A percentile compares a stretch with the other conserved stretches of the same genome.
Conservation (phyloP, 1,140 invertebrate genomes). For the Drosophila nasuta region DNA sequence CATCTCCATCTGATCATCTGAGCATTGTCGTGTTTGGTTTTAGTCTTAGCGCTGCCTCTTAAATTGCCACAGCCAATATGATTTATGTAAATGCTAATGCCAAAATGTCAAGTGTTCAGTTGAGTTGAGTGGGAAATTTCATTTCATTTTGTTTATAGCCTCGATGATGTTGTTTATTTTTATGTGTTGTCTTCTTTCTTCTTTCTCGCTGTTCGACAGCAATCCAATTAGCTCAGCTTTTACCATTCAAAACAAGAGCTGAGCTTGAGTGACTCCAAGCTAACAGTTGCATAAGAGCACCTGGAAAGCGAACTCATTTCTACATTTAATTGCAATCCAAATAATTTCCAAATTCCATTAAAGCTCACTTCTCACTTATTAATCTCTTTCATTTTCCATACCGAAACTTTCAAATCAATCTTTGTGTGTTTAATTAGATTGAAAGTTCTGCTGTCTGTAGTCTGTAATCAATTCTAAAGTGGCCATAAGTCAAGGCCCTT, state of each 20-base stretch:
- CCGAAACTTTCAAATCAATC: too few relatives aligned
- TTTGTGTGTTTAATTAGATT: not conserved
- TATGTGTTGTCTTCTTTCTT: slow-evolving; percentile 6
- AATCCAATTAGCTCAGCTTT: slow-evolving; percentile 20
- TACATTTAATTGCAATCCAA: not conserved
- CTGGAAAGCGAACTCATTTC: not conserved
- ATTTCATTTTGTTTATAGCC: slow-evolving; percentile 33
- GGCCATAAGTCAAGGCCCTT: slow-evolving; percentile 43
- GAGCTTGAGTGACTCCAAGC: not conserved
- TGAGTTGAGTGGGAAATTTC: slow-evolving; percentile 47
- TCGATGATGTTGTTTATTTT: slow-evolving; percentile 17
- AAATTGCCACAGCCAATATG: slow-evolving; percentile 68
- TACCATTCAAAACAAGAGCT: slow-evolving; percentile 6
- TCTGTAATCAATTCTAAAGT: slow-evolving; percentile 47
- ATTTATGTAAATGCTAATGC: slow-evolving; percentile 79
- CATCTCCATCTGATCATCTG: slow-evolving; percentile 10
- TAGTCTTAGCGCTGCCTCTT: slow-evolving; percentile 50
- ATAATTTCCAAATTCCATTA: too few relatives aligned
- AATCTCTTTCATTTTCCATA: too few relatives aligned
- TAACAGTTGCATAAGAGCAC: not conserved
- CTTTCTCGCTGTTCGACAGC: not conserved
- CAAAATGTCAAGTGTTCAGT: slow-evolving; percentile 73
- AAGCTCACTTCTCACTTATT: too few relatives aligned
- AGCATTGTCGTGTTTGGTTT: slow-evolving; percentile 51
- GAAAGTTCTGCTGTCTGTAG: slow-evolving; percentile 2